Evolutionary conservation across 2,113 vertebrate species (phyloP).

Genomic region (Leptocoma aspasia): DNA sequence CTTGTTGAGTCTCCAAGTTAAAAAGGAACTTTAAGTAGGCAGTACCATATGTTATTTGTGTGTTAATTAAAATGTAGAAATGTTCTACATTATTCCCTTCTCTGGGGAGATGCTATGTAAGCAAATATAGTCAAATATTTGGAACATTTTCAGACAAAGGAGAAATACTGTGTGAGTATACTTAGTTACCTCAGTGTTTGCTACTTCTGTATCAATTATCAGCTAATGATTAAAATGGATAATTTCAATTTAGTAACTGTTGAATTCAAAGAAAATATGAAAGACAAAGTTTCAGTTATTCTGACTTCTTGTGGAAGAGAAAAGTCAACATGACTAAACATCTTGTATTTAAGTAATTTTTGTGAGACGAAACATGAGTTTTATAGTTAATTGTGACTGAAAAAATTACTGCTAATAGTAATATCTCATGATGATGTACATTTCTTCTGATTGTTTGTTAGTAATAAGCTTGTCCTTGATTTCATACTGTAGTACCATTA

Average conservation of each 20-base stretch:
- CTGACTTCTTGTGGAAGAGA: not conserved
- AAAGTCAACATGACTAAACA: not conserved
- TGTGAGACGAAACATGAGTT: not conserved
- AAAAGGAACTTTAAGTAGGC: not conserved
- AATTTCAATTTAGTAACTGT: not conserved
- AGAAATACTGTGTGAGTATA: not conserved
- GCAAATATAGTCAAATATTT: conserved; percentile 13
- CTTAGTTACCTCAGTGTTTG: not conserved
- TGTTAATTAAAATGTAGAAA: conserved; percentile 22
- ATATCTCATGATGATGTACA: not conserved
- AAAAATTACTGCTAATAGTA: not conserved
- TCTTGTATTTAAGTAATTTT: not conserved
- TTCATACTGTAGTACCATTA: not conserved
- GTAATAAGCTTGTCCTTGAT: not conserved
- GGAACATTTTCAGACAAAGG: not conserved
- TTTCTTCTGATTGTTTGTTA: not conserved
- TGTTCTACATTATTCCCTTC: not conserved
- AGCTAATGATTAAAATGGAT: not conserved
- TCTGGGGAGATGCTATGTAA: not conserved
- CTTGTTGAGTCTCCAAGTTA: not conserved
- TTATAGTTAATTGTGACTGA: not conserved
- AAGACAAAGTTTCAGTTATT: not conserved
- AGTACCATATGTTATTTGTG: conserved; percentile 16
- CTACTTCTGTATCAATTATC: not conserved
- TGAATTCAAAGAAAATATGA: not conserved